These are phyloP conservation scores for Melinaea menophilus DNA, from an alignment of 2,888 invertebrate species.

Conservation along the genomic window DNA sequence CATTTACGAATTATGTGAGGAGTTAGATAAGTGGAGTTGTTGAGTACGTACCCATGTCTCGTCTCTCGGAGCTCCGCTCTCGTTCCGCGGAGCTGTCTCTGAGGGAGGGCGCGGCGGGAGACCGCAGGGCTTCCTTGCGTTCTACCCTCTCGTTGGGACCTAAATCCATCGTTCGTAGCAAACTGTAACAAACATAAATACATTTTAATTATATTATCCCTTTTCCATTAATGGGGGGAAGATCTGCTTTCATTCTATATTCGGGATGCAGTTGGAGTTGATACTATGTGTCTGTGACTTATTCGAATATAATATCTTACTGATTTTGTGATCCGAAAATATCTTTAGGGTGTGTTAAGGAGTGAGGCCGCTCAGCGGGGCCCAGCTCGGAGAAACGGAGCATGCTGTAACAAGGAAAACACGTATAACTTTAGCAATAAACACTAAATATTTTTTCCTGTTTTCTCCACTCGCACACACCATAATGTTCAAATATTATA, in stretches of 20 bases:
- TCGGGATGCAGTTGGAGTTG: conserved; percentile 2
- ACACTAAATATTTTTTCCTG: not conserved
- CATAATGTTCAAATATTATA: not conserved
- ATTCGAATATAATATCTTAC: conserved; percentile 30
- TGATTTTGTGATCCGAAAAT: conserved; percentile 37
- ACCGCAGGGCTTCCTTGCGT: conserved; percentile 75
- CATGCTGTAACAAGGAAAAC: conserved; percentile 70
- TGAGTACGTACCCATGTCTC: conserved; percentile 64
- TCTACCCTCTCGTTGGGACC: conserved; percentile 57
- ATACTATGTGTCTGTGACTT: not conserved
- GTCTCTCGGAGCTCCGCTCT: conserved; percentile 59
- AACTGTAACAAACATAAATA: conserved; percentile 72
- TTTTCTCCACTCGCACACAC: not conserved
- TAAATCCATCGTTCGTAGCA: conserved; percentile 87
- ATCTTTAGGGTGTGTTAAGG: conserved; percentile 35
- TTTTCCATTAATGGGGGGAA: not conserved
- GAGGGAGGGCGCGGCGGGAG: conserved; percentile 54
- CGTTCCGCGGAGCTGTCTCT: conserved; percentile 60
- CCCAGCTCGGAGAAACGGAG: conserved; percentile 83
- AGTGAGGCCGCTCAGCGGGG: conserved; percentile 36
- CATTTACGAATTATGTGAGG: conserved; percentile 16
- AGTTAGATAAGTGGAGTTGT: conserved; percentile 13
- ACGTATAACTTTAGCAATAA: conserved; percentile 5
- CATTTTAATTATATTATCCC: conserved; percentile 4
- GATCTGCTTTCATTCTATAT: not conserved